Evolutionary conservation across 2,797 vertebrate species (phyloP), one percentile per base, ranked within the genome.

Genomic region (Bradypodion ventrale): DNA sequence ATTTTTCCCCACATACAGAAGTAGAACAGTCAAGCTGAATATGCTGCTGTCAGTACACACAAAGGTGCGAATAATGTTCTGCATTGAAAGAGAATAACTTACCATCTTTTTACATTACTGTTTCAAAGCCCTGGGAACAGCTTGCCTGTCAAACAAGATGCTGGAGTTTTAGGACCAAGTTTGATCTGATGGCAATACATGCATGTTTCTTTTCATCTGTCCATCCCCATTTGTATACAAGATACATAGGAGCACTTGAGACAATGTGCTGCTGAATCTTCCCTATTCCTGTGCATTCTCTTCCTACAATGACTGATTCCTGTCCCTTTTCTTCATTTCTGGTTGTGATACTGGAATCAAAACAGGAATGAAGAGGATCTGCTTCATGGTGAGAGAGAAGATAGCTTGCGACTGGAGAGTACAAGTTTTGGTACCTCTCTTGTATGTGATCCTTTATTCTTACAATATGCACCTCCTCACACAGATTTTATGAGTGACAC

Each of bases 1-100:
- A 98, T 2, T 12, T 42, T 63, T 98, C 97, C 97, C 97, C 96
- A 98, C 97, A 97, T 97, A 96, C 92, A 92, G 93, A 93, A 92
- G 52, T 91, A 92, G 95, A 95, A 93, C 92, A 94, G 93, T 68
- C 66, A 70, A 69, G 52, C 75, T 78, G 91, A 93, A 88, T 95
- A 94, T 94, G 94, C 94, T 96, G 95, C 95, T 95, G 94, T 90
- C 88, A 80, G 90, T 80, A 89, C 88, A 91, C 77, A 84, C 66
- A 93, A 93, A 92, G 91, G 91, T 94, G 94, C 94, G 94, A 89
- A 91, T 87, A 92, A 85, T 87, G 56, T 90, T 89, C 16, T 56
- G 52, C 82, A 0, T 87, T 82, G 88, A 90, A 79, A 35, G 52
- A 56, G 46, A 62, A 63, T 32, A 92, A 89, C 82, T 80, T 83